These are phyloP conservation scores for Brachymystax lenok DNA, from an alignment of 2,797 vertebrate genomes.

Conservation along the genomic window DNA sequence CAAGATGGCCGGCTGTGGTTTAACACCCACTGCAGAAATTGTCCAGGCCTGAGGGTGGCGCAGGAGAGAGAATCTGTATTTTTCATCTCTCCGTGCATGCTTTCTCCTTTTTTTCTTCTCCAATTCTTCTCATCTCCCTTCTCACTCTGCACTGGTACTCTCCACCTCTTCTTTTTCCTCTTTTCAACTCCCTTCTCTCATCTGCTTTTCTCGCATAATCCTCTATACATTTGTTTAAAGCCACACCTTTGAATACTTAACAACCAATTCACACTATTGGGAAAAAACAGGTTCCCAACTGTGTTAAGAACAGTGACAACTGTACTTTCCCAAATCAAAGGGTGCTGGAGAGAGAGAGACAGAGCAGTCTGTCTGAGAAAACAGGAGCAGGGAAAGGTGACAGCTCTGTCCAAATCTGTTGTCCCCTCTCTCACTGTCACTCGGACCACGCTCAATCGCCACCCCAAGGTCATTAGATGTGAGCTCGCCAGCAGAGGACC, in stretches of 20 bases:
- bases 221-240: conserved; percentile 11
- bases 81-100: not conserved
- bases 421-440: conserved; percentile 10
- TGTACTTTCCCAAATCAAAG: not conserved
- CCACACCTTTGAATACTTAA: not conserved
- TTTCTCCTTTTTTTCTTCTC: not conserved
- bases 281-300: not conserved
- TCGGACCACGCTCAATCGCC: conserved; percentile 42
- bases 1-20: conserved; percentile 66
- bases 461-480: conserved; percentile 71
- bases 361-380: not conserved
- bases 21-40: conserved; percentile 33
- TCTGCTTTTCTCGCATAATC: conserved; percentile 19
- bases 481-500: conserved; percentile 62
- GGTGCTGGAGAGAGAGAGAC: not conserved
- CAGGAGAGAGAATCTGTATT: conserved; percentile 25
- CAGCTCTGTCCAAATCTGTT: conserved; percentile 32
- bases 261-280: not conserved
- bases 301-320: not conserved
- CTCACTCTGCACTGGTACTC: conserved; percentile 31
- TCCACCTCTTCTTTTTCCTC: conserved; percentile 29
- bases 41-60: conserved; percentile 45
- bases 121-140: not conserved
- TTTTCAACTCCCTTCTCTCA: conserved; percentile 24
- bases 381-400: conserved; percentile 24